A percentile compares a stretch with the other conserved stretches of the same genome.
Conservation (phyloP, 2,113 vertebrate species). For the Prinia subflava region DNA sequence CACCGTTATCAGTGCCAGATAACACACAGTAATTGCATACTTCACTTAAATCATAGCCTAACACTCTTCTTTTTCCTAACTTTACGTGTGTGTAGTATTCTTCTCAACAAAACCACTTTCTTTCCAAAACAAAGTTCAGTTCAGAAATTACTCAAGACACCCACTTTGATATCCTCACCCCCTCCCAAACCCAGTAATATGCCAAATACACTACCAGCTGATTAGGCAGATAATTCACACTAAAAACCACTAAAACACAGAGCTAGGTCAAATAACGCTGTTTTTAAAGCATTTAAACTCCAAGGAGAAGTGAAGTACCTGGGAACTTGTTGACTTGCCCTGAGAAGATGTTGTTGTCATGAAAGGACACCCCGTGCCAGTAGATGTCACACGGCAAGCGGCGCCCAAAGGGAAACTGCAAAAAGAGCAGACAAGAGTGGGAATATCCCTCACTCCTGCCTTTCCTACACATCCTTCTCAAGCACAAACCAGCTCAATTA, state of each 20-base stretch:
- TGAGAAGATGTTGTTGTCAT: conserved; percentile 88
- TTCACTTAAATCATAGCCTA: not conserved
- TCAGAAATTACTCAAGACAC: not conserved
- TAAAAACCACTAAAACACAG: not conserved
- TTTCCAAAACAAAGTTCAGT: not conserved
- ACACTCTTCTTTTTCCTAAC: not conserved
- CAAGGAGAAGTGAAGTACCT: conserved; percentile 75
- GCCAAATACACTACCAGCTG: not conserved
- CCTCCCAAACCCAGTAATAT: not conserved
- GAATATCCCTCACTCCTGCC: not conserved
- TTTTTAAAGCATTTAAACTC: not conserved
- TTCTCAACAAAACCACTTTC: not conserved
- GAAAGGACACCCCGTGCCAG: conserved; percentile 96
- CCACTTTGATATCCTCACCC: not conserved
- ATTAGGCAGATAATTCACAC: not conserved
- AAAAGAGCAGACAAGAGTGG: not conserved
- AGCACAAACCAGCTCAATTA: not conserved
- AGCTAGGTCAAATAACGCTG: not conserved
- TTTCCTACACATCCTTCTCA: not conserved
- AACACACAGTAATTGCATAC: not conserved
- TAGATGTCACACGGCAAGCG: conserved; percentile 94
- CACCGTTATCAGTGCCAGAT: not conserved
- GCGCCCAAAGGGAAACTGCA: conserved; percentile 88
- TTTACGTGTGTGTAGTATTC: not conserved
- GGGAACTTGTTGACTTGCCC: conserved; percentile 99